Percentiles rank a stretch among this genome's conserved stretches.
These are phyloP conservation scores for Pimephales promelas DNA, from an alignment of 2,113 vertebrate species.

Conservation along the genomic window DNA sequence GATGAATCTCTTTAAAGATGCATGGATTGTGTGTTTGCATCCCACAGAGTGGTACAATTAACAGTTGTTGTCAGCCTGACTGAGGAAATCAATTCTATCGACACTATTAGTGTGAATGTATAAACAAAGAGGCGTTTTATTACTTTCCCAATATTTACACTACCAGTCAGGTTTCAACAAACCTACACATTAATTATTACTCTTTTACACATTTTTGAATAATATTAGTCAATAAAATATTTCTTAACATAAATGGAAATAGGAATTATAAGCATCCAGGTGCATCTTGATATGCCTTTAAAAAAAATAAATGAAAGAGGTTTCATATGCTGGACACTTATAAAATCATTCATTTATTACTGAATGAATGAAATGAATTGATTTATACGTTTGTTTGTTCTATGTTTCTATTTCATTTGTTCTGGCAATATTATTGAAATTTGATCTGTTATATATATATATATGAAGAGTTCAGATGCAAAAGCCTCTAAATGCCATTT, in stretches of 20 bases:
- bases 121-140: background rate
- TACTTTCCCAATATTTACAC: background rate
- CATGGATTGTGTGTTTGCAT: slow-evolving; percentile 14
- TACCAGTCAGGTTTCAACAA: background rate
- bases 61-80: slow-evolving; percentile 11
- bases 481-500: no score
- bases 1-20: slow-evolving; percentile 21
- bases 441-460: no score
- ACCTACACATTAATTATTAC: background rate
- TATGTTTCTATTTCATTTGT: no score
- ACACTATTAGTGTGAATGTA: background rate
- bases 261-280: background rate
- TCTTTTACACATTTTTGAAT: background rate
- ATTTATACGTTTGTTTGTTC: no score
- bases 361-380: no score
- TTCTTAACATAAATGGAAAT: background rate
- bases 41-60: slow-evolving; percentile 4
- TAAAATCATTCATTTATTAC: background rate
- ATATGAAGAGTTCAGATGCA: no score
- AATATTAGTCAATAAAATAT: background rate
- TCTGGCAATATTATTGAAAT: no score
- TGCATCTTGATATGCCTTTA: no score
- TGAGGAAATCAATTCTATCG: slow-evolving; percentile 23
- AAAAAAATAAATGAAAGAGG: no score
- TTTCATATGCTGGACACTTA: background rate